phyloP scores from a whole-genome alignment of 2,797 vertebrate genomes.

The Oreonectes daqikongensis region DNA sequence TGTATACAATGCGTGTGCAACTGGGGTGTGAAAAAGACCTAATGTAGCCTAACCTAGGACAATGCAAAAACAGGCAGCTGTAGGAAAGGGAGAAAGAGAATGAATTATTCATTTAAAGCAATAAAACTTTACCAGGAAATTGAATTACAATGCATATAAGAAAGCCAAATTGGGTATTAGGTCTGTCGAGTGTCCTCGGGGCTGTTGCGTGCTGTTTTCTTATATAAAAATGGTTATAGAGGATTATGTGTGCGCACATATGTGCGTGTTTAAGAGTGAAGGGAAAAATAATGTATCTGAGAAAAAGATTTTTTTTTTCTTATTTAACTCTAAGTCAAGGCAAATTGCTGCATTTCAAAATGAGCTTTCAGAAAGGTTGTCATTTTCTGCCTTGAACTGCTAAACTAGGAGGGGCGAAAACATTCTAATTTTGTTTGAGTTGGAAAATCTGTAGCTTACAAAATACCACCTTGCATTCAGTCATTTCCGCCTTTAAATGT shows the following conservation, averaged over 20 bases:
- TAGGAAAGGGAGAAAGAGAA: not conserved
- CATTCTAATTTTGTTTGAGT: not conserved
- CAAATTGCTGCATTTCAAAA: slow-evolving; percentile 8
- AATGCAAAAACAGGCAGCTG: slow-evolving; percentile 14
- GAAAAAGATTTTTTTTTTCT: not conserved
- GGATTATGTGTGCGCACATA: slow-evolving; percentile 12
- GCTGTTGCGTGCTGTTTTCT: not conserved
- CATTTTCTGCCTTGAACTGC: slow-evolving; percentile 7
- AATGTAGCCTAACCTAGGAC: slow-evolving; percentile 5
- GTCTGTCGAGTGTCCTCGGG: not conserved
- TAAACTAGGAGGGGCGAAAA: slow-evolving; percentile 1
- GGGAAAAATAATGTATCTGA: not conserved
- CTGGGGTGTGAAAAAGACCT: not conserved
- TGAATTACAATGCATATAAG: slow-evolving; percentile 15
- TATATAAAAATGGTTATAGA: not conserved
- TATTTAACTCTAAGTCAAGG: slow-evolving; percentile 8
- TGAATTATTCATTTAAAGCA: slow-evolving; percentile 30
- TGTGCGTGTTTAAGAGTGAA: slow-evolving; percentile 14
- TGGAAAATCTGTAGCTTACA: not conserved
- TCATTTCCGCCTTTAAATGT: slow-evolving; percentile 28
- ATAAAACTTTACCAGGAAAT: slow-evolving; percentile 10
- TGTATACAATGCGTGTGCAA: slow-evolving; percentile 18
- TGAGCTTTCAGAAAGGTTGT: slow-evolving; percentile 5
- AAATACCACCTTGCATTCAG: slow-evolving; percentile 11
- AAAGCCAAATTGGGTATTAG: slow-evolving; percentile 21